Conservation (phyloP, 2,888 invertebrate species). For the Pandemis heparana region DNA sequence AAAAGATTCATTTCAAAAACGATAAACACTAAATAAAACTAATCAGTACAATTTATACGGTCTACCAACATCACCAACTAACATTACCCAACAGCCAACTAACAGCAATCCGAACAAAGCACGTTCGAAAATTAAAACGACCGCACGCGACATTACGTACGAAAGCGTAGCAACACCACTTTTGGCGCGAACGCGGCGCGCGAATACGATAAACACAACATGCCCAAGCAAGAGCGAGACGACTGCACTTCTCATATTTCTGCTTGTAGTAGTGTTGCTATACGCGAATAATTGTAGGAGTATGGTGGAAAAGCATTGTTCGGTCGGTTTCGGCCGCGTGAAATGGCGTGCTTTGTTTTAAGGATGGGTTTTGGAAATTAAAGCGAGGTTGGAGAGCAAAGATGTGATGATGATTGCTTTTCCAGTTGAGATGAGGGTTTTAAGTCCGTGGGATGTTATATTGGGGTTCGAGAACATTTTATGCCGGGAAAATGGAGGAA, state of each 20-base stretch:
- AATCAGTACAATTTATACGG: constrained; percentile 13
- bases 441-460: constrained; percentile 45
- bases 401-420: constrained; percentile 78
- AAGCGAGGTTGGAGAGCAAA: constrained; percentile 73
- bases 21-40: constrained; percentile 1
- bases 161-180: constrained; percentile 66
- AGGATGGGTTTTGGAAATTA: constrained; percentile 82
- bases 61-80: constrained; percentile 51
- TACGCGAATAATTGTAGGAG: constrained; percentile 66
- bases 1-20: background rate
- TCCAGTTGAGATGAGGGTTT: constrained; percentile 59
- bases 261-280: constrained; percentile 59
- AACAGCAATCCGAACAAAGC: constrained; percentile 76
- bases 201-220: constrained; percentile 27
- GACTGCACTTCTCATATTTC: constrained; percentile 60
- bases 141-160: constrained; percentile 68
- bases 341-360: constrained; percentile 76
- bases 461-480: constrained; percentile 12
- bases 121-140: constrained; percentile 83
- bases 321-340: constrained; percentile 82
- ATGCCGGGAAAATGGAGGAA: background rate
- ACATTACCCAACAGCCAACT: constrained; percentile 58
- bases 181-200: constrained; percentile 65
- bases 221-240: constrained; percentile 61
- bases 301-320: constrained; percentile 76